Percentiles rank a stretch among this genome's conserved stretches.
Conservation (phyloP, 2,888 invertebrate genomes). For the Hemicrepidius hirtus region DNA sequence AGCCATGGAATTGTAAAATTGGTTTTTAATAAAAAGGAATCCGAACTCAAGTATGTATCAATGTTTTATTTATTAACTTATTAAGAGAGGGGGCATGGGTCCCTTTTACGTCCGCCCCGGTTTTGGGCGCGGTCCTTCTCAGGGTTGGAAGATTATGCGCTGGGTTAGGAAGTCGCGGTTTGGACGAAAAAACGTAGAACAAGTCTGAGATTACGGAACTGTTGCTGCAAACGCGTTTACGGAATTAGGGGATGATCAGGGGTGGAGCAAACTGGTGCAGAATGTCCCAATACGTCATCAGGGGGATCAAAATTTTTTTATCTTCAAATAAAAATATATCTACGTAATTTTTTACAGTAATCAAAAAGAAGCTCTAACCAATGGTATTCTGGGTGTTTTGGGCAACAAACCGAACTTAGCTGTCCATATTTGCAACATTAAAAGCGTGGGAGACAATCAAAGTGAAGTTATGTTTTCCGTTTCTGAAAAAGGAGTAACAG, state of each 20-base stretch:
- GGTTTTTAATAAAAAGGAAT: conserved; percentile 86
- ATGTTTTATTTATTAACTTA: background rate
- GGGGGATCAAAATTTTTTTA: too few relatives aligned
- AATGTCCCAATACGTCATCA: too few relatives aligned
- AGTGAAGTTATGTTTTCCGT: conserved; percentile 84
- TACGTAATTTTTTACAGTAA: conserved; percentile 70
- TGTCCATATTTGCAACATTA: conserved; percentile 85
- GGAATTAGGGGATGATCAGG: too few relatives aligned
- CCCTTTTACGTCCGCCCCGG: too few relatives aligned
- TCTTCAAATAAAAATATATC: background rate
- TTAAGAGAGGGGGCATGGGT: too few relatives aligned
- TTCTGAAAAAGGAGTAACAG: conserved; percentile 81
- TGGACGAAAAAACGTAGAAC: too few relatives aligned
- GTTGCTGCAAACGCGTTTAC: too few relatives aligned
- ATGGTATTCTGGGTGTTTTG: conserved; percentile 81
- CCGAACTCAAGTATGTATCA: conserved; percentile 81
- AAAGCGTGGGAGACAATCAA: conserved; percentile 85
- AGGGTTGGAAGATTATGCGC: too few relatives aligned
- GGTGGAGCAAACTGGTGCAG: too few relatives aligned
- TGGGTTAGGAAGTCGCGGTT: too few relatives aligned
- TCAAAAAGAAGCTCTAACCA: conserved; percentile 82
- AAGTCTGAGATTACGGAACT: too few relatives aligned
- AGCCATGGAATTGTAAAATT: conserved; percentile 94
- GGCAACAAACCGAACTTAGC: conserved; percentile 90
- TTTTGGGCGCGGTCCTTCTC: too few relatives aligned